phyloP scores from a whole-genome alignment of 2,888 invertebrate species.

The Dryococelus australis region DNA sequence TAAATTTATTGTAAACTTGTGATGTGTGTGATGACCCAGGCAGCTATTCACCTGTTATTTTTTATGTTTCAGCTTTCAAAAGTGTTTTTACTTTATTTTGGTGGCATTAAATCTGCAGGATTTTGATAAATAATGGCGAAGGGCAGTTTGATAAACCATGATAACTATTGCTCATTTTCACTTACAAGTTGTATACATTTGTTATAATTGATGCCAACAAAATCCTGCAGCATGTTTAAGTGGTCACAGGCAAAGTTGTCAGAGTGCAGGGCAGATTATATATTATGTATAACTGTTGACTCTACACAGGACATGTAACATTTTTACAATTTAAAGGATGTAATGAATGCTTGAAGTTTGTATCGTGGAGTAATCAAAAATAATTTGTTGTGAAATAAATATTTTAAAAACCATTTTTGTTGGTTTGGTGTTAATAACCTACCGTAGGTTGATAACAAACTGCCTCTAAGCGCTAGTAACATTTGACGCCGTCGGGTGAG shows the following conservation, averaged over 20 bases:
- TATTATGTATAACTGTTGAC: neutral
- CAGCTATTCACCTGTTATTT: neutral
- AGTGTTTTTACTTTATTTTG: neutral
- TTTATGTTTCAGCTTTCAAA: neutral
- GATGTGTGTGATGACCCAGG: neutral
- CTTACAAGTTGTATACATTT: no score
- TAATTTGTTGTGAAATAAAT: constrained; percentile 11
- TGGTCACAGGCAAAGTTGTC: neutral
- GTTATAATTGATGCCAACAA: neutral
- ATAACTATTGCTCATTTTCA: no score
- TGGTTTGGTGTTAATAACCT: neutral
- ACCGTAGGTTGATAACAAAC: no score
- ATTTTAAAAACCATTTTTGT: neutral
- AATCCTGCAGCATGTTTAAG: neutral
- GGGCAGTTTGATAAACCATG: no score
- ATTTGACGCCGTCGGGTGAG: no score
- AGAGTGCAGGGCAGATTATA: neutral
- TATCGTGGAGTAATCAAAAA: constrained; percentile 1
- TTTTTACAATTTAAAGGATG: no score
- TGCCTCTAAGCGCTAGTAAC: no score
- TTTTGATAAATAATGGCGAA: neutral
- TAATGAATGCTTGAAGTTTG: neutral
- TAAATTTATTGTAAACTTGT: no score
- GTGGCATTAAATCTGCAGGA: neutral
- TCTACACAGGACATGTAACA: neutral